Conservation (phyloP, 1,140 invertebrate genomes). For the Aphis gossypii region DNA sequence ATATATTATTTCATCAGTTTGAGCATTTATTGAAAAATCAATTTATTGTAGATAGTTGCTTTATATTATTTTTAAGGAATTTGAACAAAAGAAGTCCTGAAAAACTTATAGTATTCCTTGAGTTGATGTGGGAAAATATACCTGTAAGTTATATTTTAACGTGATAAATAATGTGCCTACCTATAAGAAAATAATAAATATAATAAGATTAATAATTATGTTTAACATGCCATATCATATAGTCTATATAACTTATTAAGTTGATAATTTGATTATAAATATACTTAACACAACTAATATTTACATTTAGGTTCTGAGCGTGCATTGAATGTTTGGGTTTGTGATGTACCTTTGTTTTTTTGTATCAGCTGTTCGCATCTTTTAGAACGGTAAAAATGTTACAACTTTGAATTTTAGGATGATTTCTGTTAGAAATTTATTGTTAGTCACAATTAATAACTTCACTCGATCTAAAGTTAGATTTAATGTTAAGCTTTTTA, state of each 20-base stretch:
- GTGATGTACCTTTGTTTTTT: not conserved
- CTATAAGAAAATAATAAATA: not conserved
- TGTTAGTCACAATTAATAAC: too few relatives aligned
- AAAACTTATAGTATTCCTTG: not conserved
- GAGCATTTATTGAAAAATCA: not conserved
- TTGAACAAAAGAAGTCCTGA: not conserved
- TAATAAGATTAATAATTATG: not conserved
- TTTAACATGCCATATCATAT: not conserved
- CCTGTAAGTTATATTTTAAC: not conserved
- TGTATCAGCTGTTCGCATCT: not conserved
- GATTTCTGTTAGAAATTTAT: too few relatives aligned
- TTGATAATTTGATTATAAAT: not conserved
- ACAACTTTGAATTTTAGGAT: not conserved
- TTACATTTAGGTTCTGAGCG: not conserved
- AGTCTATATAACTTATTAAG: not conserved
- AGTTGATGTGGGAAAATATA: conserved; percentile 35
- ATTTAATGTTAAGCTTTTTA: not conserved
- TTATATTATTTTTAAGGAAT: not conserved
- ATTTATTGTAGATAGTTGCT: not conserved
- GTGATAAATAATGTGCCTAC: not conserved
- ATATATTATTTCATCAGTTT: conserved; percentile 14
- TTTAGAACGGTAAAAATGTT: not conserved
- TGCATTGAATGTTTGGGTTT: not conserved
- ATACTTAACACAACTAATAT: not conserved
- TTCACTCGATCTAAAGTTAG: too few relatives aligned